These are phyloP conservation scores for Neocloeon triangulifer DNA, from an alignment of 1,140 invertebrate species.

Conservation along the genomic window DNA sequence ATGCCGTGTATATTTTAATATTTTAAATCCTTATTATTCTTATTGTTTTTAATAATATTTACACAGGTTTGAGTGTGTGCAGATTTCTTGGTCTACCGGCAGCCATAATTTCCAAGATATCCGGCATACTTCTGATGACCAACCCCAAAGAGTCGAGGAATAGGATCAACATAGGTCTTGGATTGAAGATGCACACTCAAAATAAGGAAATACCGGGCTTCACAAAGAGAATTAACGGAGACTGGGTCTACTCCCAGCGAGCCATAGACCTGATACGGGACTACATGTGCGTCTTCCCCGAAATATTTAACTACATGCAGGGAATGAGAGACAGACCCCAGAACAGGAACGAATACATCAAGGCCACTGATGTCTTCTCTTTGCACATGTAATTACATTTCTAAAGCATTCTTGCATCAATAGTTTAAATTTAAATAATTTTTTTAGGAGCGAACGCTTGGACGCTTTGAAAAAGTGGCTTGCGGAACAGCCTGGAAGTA, in stretches of 20 bases:
- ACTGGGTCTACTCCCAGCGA: slow-evolving; percentile 66
- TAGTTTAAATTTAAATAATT: no score
- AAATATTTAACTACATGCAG: slow-evolving; percentile 49
- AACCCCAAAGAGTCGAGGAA: no score
- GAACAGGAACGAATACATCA: slow-evolving; percentile 4
- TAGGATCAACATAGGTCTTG: slow-evolving; percentile 72
- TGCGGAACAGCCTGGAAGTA: slow-evolving; percentile 35
- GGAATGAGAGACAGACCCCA: slow-evolving; percentile 11
- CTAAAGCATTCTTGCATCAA: no score
- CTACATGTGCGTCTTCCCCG: slow-evolving; percentile 49
- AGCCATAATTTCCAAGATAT: no score
- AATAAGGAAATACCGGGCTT: slow-evolving; percentile 55
- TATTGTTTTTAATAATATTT: no score
- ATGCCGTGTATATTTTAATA: no score
- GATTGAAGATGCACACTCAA: slow-evolving; percentile 65
- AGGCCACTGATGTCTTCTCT: neutral
- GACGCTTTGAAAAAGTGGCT: slow-evolving; percentile 43
- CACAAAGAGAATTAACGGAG: slow-evolving; percentile 38
- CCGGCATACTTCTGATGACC: no score
- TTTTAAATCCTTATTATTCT: no score
- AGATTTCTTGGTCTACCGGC: no score
- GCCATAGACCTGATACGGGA: slow-evolving; percentile 39
- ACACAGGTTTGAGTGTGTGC: no score
- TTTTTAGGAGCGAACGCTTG: slow-evolving; percentile 15
- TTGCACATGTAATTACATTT: no score